These are phyloP conservation scores for Petaurus breviceps DNA, from an alignment of 2,113 vertebrate genomes.

Conservation along the genomic window DNA sequence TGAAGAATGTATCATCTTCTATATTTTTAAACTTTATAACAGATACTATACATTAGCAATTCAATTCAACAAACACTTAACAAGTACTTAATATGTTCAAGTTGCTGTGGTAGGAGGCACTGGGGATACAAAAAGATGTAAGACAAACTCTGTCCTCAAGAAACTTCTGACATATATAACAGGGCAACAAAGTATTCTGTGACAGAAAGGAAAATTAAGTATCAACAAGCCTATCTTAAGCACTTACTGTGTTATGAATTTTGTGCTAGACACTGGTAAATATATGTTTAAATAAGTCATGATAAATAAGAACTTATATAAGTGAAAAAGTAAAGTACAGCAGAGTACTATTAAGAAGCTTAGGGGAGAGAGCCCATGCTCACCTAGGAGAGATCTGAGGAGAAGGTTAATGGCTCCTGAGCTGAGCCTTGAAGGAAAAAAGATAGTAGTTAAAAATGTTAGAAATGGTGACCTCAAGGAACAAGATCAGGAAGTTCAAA, in stretches of 20 bases:
- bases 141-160: background rate
- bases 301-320: background rate
- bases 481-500: background rate
- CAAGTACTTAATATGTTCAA: background rate
- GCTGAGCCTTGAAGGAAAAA: background rate
- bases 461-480: background rate
- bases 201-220: background rate
- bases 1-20: background rate
- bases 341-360: background rate
- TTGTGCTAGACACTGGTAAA: background rate
- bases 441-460: background rate
- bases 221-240: background rate
- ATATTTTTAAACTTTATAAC: too few species aligned
- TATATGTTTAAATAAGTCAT: background rate
- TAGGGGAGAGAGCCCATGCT: background rate
- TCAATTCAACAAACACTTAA: background rate
- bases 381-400: background rate
- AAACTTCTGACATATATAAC: background rate
- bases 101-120: background rate
- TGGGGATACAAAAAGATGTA: background rate
- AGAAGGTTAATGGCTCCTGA: background rate
- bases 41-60: background rate
- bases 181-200: background rate
- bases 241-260: background rate
- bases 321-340: background rate